phyloP scores from a whole-genome alignment of 2,113 vertebrate genomes.

The Cololabis saira region DNA sequence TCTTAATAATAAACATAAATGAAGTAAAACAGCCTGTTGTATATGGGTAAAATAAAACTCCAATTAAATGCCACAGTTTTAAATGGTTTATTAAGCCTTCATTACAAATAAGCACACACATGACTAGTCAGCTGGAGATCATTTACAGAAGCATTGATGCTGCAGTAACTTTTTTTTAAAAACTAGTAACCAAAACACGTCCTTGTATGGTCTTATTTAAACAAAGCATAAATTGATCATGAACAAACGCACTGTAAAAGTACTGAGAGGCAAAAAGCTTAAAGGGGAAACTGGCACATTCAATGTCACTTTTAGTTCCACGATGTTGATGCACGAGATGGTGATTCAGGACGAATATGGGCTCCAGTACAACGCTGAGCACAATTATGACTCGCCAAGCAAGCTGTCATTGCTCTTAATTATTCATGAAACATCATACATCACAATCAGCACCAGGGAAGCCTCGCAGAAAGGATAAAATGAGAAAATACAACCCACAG shows the following conservation, averaged over 20 bases:
- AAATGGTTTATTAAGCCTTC: conserved; percentile 64
- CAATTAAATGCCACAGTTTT: conserved; percentile 38
- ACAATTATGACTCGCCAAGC: conserved; percentile 53
- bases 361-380: conserved; percentile 49
- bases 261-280: conserved; percentile 37
- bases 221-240: conserved; percentile 38
- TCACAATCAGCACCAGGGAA: conserved; percentile 57
- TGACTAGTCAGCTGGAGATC: conserved; percentile 43
- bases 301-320: conserved; percentile 53
- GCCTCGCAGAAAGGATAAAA: conserved; percentile 47
- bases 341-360: conserved; percentile 36
- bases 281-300: conserved; percentile 54
- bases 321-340: conserved; percentile 35
- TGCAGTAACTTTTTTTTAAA: conserved; percentile 36
- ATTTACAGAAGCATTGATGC: conserved; percentile 50
- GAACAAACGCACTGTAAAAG: conserved; percentile 33
- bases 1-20: not conserved
- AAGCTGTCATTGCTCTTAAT: conserved; percentile 61
- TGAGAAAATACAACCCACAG: conserved; percentile 19
- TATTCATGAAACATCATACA: conserved; percentile 62
- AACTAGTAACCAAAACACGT: conserved; percentile 32
- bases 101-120: conserved; percentile 58
- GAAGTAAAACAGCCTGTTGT: conserved; percentile 13
- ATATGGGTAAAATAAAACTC: conserved; percentile 51
- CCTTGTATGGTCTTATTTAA: conserved; percentile 41